Evolutionary conservation across 2,113 vertebrate species (phyloP).

Genomic region (Ornithorhynchus anatinus): DNA sequence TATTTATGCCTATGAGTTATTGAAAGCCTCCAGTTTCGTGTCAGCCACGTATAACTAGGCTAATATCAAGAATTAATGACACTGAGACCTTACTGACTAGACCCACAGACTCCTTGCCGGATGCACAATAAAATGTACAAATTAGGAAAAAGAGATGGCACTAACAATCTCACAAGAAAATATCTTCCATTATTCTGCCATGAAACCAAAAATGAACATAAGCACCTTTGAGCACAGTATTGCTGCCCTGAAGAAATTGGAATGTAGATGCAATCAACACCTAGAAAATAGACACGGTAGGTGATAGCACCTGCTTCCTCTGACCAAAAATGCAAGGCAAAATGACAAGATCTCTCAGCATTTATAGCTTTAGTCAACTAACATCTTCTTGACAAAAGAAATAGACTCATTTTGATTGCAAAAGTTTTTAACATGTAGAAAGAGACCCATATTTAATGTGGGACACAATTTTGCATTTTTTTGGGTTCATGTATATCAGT

Average conservation of each 20-base stretch:
- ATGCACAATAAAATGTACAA: no score
- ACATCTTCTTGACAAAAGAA: no score
- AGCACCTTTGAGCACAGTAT: neutral
- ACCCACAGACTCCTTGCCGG: no score
- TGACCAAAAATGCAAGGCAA: no score
- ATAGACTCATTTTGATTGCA: no score
- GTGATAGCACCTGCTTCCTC: constrained; percentile 3
- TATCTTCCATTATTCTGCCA: neutral
- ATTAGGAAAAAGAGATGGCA: neutral
- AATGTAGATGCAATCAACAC: constrained; percentile 10
- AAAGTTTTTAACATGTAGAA: no score
- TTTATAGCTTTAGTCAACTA: no score
- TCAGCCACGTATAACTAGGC: neutral
- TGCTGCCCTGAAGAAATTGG: neutral
- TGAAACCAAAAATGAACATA: neutral
- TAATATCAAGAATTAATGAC: neutral
- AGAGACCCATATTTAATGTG: no score
- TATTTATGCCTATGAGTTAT: neutral
- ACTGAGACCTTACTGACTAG: no score
- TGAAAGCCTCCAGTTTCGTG: neutral
- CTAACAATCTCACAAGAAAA: neutral
- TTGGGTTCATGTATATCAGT: no score
- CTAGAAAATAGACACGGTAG: neutral
- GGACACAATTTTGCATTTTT: no score
- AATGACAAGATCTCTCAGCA: no score